Conservation (phyloP, 2,888 invertebrate genomes). For the Rhimphoctona megacephalus region DNA sequence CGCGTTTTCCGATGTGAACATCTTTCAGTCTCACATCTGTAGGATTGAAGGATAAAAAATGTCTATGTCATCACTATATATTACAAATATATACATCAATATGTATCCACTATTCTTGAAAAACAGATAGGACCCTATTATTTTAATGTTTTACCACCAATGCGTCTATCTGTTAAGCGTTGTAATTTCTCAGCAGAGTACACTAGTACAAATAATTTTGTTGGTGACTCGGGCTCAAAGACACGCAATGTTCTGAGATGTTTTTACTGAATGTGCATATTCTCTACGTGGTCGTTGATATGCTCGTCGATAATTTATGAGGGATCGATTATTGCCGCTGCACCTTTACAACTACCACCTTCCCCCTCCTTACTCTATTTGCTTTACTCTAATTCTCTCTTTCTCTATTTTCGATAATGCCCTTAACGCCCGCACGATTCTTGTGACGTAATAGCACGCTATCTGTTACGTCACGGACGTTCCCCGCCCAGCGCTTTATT, state of each 20-base stretch:
- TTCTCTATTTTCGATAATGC: background rate
- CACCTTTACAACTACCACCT: constrained; percentile 10
- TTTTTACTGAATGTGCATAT: constrained; percentile 16
- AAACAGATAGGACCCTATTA: background rate
- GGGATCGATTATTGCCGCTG: constrained; percentile 47
- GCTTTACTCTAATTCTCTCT: background rate
- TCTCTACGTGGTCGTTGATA: constrained; percentile 34
- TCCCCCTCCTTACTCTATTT: background rate
- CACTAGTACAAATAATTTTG: constrained; percentile 10
- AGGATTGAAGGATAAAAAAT: background rate
- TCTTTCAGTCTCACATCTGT: no score
- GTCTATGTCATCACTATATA: background rate
- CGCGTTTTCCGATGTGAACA: no score
- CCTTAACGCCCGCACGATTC: constrained; percentile 24
- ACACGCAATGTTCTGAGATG: constrained; percentile 36
- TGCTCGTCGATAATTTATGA: constrained; percentile 64
- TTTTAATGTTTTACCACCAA: background rate
- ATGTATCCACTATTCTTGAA: background rate
- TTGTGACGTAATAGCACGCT: constrained; percentile 68
- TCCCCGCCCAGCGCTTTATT: constrained; percentile 54
- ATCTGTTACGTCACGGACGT: constrained; percentile 65
- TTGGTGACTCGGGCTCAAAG: constrained; percentile 26
- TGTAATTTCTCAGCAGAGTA: background rate
- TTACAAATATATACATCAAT: background rate
- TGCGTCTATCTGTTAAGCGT: background rate